Conservation (phyloP, 2,113 vertebrate species). For the Amphilophus citrinellus region DNA sequence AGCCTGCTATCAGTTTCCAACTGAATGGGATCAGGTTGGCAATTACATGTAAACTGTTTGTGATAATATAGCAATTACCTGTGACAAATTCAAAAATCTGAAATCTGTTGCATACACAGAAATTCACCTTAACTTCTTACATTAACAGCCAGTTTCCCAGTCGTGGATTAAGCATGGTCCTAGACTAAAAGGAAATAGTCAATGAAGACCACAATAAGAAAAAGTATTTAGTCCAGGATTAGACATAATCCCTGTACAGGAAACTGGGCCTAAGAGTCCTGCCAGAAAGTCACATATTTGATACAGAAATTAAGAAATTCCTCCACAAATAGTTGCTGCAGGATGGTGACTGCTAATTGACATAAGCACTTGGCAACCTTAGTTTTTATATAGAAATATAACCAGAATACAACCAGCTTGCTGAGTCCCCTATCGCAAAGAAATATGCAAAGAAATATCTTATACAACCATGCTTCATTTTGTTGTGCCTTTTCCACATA, state of each 20-base stretch:
- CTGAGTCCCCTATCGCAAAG: too few relatives aligned
- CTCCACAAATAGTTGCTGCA: not conserved
- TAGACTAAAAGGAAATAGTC: too few relatives aligned
- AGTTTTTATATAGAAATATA: not conserved
- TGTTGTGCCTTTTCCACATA: too few relatives aligned
- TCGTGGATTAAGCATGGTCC: too few relatives aligned
- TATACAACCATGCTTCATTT: too few relatives aligned
- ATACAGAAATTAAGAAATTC: not conserved
- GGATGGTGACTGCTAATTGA: not conserved
- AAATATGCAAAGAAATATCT: too few relatives aligned
- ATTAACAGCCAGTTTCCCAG: too few relatives aligned
- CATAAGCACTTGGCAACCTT: not conserved
- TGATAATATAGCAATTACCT: not conserved
- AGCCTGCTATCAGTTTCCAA: not conserved
- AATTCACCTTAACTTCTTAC: not conserved
- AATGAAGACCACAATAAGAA: too few relatives aligned
- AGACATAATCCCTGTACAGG: too few relatives aligned
- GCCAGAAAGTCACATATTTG: not conserved
- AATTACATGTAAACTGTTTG: not conserved
- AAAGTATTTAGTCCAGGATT: too few relatives aligned
- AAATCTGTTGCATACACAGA: not conserved
- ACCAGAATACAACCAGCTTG: too few relatives aligned
- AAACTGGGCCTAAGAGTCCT: not conserved
- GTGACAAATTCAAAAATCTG: not conserved
- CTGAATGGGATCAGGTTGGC: not conserved